Percentiles rank a stretch among this genome's conserved stretches.
These are phyloP conservation scores for Saguinus midas DNA, from an alignment of 2,113 vertebrate species.

Conservation along the genomic window DNA sequence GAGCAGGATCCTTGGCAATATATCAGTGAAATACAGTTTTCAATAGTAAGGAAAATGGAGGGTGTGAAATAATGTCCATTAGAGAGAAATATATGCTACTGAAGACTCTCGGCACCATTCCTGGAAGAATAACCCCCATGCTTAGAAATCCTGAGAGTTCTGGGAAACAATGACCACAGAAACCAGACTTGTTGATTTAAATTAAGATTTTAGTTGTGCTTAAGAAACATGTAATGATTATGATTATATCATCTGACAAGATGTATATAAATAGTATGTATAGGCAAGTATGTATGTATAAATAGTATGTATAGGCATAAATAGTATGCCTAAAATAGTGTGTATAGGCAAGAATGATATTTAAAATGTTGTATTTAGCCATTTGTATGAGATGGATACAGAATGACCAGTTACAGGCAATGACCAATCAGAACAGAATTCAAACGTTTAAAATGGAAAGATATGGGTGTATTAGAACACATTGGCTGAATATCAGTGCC, in stretches of 20 bases:
- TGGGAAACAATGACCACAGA: conserved; percentile 57
- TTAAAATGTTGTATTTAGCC: not conserved
- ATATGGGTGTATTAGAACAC: not conserved
- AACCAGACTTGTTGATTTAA: conserved; percentile 53
- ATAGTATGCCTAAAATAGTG: not conserved
- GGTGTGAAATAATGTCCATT: conserved; percentile 73
- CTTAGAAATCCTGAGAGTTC: conserved; percentile 41
- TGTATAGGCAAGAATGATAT: not conserved
- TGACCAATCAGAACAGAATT: not conserved
- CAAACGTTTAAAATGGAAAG: conserved; percentile 28
- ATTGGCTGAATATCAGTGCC: not conserved
- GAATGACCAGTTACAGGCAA: not conserved
- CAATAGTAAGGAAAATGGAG: conserved; percentile 70
- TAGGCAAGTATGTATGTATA: not conserved
- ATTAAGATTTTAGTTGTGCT: not conserved
- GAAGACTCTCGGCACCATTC: conserved; percentile 56
- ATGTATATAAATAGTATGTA: conserved; percentile 20
- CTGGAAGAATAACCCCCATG: conserved; percentile 42
- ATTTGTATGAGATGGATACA: not conserved
- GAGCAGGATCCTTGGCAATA: conserved; percentile 72
- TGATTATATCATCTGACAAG: not conserved
- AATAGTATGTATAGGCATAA: conserved; percentile 30
- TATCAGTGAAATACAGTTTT: conserved; percentile 74
- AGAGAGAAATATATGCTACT: conserved; percentile 51
- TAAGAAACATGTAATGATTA: conserved; percentile 40